Percentiles rank a stretch among this genome's conserved stretches.
These are phyloP conservation scores for Leptodactylus fuscus DNA, from an alignment of 2,113 vertebrate genomes.

Conservation along the genomic window DNA sequence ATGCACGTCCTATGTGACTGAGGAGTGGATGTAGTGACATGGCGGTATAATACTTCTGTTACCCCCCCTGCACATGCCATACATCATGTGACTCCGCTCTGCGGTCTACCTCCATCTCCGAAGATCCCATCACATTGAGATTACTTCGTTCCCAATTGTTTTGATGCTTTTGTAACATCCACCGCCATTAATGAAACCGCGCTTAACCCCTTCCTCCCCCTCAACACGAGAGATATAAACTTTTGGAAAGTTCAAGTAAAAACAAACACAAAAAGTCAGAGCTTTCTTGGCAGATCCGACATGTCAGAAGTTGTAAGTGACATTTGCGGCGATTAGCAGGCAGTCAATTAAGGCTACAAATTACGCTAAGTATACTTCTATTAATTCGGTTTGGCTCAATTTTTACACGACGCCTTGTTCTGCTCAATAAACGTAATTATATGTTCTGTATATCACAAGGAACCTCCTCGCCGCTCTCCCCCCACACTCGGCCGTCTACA, in stretches of 20 bases:
- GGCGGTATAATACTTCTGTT: too few relatives aligned
- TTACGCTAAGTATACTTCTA: constrained; percentile 70
- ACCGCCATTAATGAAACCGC: too few relatives aligned
- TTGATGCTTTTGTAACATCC: too few relatives aligned
- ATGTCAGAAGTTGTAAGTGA: too few relatives aligned
- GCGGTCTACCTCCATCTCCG: too few relatives aligned
- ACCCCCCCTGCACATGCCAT: too few relatives aligned
- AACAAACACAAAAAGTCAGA: not conserved
- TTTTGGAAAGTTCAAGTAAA: not conserved
- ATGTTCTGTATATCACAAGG: constrained; percentile 69
- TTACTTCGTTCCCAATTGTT: too few relatives aligned
- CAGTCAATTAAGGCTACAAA: constrained; percentile 67
- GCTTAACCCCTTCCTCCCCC: not conserved
- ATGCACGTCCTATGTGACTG: too few relatives aligned
- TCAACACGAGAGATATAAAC: not conserved
- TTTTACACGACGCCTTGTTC: constrained; percentile 73
- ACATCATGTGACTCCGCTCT: too few relatives aligned
- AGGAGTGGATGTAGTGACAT: too few relatives aligned
- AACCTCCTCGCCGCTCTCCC: constrained; percentile 21
- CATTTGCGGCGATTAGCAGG: constrained; percentile 71
- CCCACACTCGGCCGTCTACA: constrained; percentile 56
- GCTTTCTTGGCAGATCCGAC: constrained; percentile 66
- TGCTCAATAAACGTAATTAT: constrained; percentile 72
- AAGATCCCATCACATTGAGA: too few relatives aligned
- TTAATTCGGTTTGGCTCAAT: constrained; percentile 71